Conservation (phyloP, 2,888 invertebrate species). For the Zhuqinia jingwanae region DNA sequence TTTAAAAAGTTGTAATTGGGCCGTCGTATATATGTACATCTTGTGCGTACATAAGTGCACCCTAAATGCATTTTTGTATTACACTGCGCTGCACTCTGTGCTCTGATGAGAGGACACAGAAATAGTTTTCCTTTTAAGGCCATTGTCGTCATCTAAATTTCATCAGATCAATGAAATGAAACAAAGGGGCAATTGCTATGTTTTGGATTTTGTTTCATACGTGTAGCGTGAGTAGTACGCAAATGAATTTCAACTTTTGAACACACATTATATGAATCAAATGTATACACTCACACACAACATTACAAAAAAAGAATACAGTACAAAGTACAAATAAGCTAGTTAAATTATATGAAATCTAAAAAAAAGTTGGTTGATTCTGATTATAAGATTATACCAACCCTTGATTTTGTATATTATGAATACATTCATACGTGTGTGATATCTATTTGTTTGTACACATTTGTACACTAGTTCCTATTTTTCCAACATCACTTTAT, state of each 20-base stretch:
- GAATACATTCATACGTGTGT: not conserved
- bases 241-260: too few relatives aligned
- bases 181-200: conserved; percentile 22
- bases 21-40: not conserved
- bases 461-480: not conserved
- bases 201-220: conserved; percentile 2
- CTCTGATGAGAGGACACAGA: not conserved
- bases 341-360: not conserved
- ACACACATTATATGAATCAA: not conserved
- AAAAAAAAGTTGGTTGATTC: not conserved
- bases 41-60: not conserved
- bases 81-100: not conserved
- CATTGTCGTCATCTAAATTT: conserved; percentile 20
- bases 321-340: not conserved
- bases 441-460: not conserved
- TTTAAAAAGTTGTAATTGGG: conserved; percentile 58
- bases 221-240: not conserved
- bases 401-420: not conserved
- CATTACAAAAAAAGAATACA: too few relatives aligned
- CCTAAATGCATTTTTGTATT: not conserved
- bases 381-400: not conserved
- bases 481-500: not conserved
- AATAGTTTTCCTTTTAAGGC: conserved; percentile 6
- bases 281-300: not conserved
- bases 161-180: conserved; percentile 37